Base-by-base conservation (phyloP, 1,140 invertebrate species). In the Tachypleus tridentatus region DNA sequence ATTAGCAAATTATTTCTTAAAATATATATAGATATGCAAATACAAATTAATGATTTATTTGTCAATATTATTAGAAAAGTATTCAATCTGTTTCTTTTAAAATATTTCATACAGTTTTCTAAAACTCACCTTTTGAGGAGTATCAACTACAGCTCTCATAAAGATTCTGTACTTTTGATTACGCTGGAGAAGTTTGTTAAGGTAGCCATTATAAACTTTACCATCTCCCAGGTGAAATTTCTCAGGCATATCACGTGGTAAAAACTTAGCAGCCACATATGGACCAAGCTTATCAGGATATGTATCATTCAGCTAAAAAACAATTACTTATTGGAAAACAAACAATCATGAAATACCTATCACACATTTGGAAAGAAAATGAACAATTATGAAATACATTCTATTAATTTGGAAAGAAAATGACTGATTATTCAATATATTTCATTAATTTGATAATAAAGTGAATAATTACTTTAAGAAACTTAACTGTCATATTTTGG, bases 181-280 rank as follows among this genome's bases (percentile, higher is more conserved):
- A 6, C 82, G 84, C 66, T 91, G 86, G 58, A 98, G 80, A 75
- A 87, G 91, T 58, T 86, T 83, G 76, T 98, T 98, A 4, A 85
- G 81, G 73, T 90, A 96, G 50, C 90, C 89, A 73, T 93, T 89
- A 73, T 93, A 93, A 64, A 84, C 85, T 74, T 93, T 87, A 7
- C 89, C 89, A 70, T 88, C 90, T 4, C 93, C 93, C 3, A 97
- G 79, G 70, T 89, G 85, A 73, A 96, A 96, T 1, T 89, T 91
- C 72, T 91, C 91, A 0, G 92, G 91, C 74, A 96, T 93, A 65
- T 87, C 89, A 68, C 91, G 82, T 72, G 91, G 89, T n/a, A 89
- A 84, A 76, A 96, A 97, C 77, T 93, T 93, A 51, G 93, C 93
- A 56, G 93, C 89, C 68, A 97, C 94, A 72, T 96, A 97, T 0